Evolutionary conservation across 2,888 invertebrate species (phyloP).

Genomic region (Aspidiotus destructor): DNA sequence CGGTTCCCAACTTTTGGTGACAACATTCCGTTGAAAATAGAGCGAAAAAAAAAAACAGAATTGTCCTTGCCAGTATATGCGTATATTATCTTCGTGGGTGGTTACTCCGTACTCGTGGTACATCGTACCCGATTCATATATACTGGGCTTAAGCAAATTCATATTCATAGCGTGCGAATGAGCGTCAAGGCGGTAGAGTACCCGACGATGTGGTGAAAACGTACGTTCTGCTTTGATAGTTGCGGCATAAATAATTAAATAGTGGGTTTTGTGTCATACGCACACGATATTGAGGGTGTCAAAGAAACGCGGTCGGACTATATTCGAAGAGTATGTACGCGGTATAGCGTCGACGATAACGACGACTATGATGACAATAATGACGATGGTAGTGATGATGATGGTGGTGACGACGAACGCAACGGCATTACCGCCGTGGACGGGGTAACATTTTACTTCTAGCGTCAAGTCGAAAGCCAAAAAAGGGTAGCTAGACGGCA

Average conservation of each 20-base stretch:
- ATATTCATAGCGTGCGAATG: not conserved
- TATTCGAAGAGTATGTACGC: conserved; percentile 21
- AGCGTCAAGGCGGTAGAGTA: too few species aligned
- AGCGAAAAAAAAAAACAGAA: too few species aligned
- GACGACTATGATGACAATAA: not conserved
- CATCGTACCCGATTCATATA: too few species aligned
- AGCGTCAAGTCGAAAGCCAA: conserved; percentile 29
- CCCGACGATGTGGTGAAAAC: conserved; percentile 7
- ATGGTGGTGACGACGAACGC: too few species aligned
- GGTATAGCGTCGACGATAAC: conserved; percentile 1
- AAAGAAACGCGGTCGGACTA: conserved; percentile 26
- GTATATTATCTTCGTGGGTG: conserved; percentile 2
- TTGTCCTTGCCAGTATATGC: not conserved
- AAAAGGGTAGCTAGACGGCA: conserved; percentile 14
- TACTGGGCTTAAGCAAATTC: not conserved
- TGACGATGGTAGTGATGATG: not conserved
- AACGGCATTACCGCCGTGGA: not conserved
- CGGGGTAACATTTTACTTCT: conserved; percentile 13
- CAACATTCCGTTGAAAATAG: too few species aligned
- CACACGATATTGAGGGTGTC: conserved; percentile 32
- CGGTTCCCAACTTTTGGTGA: too few species aligned
- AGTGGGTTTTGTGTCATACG: conserved; percentile 32
- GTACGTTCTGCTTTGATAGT: conserved; percentile 32
- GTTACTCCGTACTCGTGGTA: not conserved
- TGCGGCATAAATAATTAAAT: conserved; percentile 33